Evolutionary conservation across 1,140 invertebrate genomes (phyloP).

Genomic region (Drosophila lini): DNA sequence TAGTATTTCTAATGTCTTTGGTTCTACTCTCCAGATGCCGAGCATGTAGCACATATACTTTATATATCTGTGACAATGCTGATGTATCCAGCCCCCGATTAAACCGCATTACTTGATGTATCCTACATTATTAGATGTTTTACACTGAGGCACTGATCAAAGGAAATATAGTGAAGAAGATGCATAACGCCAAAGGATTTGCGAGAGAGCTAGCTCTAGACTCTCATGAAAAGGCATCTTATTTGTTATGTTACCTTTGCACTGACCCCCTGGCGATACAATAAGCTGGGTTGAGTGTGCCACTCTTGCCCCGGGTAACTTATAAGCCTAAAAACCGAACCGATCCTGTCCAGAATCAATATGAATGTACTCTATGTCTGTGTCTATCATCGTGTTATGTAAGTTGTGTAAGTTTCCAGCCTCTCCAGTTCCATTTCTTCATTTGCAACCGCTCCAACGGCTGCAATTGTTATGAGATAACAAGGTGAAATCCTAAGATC

Average conservation of each 20-base stretch:
- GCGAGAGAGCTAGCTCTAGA: no score
- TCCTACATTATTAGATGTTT: neutral
- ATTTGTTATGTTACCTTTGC: neutral
- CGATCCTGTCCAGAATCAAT: constrained; percentile 19
- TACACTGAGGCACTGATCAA: neutral
- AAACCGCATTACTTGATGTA: neutral
- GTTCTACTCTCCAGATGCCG: neutral
- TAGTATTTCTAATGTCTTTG: no score
- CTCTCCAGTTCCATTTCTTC: neutral
- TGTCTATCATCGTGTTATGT: constrained; percentile 48
- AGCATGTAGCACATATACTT: constrained; percentile 14
- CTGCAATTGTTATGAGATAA: constrained; percentile 47
- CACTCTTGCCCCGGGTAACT: neutral
- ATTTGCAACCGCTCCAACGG: neutral
- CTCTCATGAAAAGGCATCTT: neutral
- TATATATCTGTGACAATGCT: constrained; percentile 9
- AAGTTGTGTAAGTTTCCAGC: constrained; percentile 18
- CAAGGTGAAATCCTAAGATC: constrained; percentile 73
- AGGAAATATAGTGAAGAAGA: neutral
- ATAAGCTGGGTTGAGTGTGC: neutral
- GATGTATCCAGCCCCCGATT: no score
- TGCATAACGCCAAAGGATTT: neutral
- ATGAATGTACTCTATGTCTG: constrained; percentile 17
- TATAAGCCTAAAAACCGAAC: neutral
- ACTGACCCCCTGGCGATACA: neutral